A percentile compares a stretch with the other conserved stretches of the same genome.
Conservation (phyloP, 2,113 vertebrate genomes). For the Tamias sibiricus region DNA sequence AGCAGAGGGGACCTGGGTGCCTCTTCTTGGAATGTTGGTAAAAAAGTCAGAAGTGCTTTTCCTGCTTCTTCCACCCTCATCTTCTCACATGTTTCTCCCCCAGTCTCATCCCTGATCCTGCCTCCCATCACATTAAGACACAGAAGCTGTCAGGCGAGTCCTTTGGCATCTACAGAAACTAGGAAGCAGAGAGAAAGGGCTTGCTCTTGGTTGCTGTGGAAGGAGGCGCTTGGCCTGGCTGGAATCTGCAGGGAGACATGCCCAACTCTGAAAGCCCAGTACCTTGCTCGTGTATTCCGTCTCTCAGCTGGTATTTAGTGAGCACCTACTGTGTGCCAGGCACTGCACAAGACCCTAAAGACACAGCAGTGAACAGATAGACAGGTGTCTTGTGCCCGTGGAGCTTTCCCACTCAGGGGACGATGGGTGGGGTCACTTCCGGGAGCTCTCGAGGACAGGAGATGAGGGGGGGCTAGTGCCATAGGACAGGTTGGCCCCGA, state of each 20-base stretch:
- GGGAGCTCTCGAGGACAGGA: background rate
- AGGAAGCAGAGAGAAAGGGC: background rate
- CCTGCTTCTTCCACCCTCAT: background rate
- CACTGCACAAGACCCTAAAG: background rate
- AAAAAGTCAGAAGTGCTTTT: background rate
- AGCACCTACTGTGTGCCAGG: background rate
- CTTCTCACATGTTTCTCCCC: background rate
- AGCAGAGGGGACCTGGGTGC: background rate
- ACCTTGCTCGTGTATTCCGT: background rate
- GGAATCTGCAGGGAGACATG: background rate
- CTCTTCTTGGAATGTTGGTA: background rate
- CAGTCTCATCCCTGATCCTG: background rate
- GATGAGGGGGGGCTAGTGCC: background rate
- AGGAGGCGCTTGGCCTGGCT: no score
- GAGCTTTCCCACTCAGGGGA: background rate
- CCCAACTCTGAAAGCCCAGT: background rate
- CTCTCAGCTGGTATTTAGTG: background rate
- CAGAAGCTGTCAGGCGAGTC: background rate
- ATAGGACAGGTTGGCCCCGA: no score
- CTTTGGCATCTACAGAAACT: background rate
- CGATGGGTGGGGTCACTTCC: background rate
- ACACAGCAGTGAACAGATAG: background rate
- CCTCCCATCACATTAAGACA: accelerated
- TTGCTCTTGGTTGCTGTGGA: background rate
- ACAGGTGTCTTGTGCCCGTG: background rate